Percentiles rank a stretch among this genome's conserved stretches.
These are phyloP conservation scores for Drosophila meridiana DNA, from an alignment of 2,888 invertebrate species.

Conservation along the genomic window DNA sequence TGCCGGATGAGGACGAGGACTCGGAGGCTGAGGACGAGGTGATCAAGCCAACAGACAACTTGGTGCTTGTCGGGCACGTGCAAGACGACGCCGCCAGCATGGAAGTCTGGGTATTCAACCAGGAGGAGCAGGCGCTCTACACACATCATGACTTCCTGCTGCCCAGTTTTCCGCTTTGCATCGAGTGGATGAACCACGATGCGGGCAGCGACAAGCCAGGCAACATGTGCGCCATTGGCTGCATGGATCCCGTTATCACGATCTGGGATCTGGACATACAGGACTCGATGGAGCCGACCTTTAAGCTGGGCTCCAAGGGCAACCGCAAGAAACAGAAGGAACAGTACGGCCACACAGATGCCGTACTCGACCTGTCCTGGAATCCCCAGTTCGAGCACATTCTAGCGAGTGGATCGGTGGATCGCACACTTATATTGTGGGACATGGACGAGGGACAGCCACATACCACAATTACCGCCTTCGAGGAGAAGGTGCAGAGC, in stretches of 20 bases:
- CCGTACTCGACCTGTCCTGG: conserved; percentile 96
- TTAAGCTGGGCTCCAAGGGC: conserved; percentile 90
- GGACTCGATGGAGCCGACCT: conserved; percentile 95
- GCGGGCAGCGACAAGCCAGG: conserved; percentile 89
- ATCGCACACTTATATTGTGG: conserved; percentile 95
- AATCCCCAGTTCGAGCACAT: conserved; percentile 92
- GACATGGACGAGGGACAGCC: conserved; percentile 93
- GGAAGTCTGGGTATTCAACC: conserved; percentile 97
- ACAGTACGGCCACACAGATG: conserved; percentile 92
- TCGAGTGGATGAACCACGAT: conserved; percentile 97
- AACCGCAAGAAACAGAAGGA: conserved; percentile 90
- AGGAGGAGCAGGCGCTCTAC: conserved; percentile 94
- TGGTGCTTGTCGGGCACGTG: conserved; percentile 94
- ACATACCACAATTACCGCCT: conserved; percentile 90
- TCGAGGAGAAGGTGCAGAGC: conserved; percentile 93
- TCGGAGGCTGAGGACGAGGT: conserved; percentile 96
- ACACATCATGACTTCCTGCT: conserved; percentile 97
- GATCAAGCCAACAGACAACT: conserved; percentile 95
- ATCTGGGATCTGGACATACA: conserved; percentile 99
- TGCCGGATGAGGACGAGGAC: conserved; percentile 85
- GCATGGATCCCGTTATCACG: conserved; percentile 96
- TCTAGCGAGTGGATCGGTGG: conserved; percentile 96
- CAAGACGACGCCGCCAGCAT: conserved; percentile 94
- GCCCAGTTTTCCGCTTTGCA: conserved; percentile 94
- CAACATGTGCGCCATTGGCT: conserved; percentile 96